Evolutionary conservation across 2,797 vertebrate genomes (phyloP).

Genomic region (Diglossa cyanea): DNA sequence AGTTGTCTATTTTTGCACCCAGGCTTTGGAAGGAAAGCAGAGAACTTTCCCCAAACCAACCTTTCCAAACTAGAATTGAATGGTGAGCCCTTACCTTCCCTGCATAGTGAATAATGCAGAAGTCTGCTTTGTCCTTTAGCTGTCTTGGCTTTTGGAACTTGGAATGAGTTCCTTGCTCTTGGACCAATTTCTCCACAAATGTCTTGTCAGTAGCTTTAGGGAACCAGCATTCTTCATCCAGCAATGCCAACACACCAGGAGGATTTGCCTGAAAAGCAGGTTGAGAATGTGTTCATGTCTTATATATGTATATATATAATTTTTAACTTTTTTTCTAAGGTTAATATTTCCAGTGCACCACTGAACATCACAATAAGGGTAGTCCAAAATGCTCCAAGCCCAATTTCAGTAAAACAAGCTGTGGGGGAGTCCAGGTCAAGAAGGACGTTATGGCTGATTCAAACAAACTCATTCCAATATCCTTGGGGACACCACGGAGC

Average conservation of each 20-base stretch:
- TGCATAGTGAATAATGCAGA: constrained; percentile 96
- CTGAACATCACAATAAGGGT: background rate
- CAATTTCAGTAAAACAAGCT: background rate
- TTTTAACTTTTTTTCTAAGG: too few species aligned
- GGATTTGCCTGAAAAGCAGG: constrained; percentile 84
- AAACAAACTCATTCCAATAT: background rate
- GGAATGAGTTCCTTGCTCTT: constrained; percentile 94
- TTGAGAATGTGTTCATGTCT: background rate
- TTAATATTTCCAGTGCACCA: background rate
- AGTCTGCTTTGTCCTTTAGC: constrained; percentile 96
- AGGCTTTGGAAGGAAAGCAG: background rate
- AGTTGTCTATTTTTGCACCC: background rate
- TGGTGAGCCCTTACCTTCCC: constrained; percentile 84
- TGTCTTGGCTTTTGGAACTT: constrained; percentile 97
- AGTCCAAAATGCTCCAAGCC: background rate
- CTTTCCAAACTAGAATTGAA: background rate
- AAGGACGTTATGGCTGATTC: background rate
- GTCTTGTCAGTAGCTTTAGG: constrained; percentile 98
- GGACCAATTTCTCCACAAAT: constrained; percentile 95
- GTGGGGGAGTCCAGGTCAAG: background rate
- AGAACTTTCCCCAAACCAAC: background rate
- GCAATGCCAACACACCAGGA: constrained; percentile 90
- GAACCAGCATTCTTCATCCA: constrained; percentile 99
- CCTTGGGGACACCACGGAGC: background rate
- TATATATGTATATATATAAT: fast-evolving